Evolutionary conservation across 2,888 invertebrate species (phyloP), one percentile per base, ranked within the genome.

Genomic region (Netelia melanura): DNA sequence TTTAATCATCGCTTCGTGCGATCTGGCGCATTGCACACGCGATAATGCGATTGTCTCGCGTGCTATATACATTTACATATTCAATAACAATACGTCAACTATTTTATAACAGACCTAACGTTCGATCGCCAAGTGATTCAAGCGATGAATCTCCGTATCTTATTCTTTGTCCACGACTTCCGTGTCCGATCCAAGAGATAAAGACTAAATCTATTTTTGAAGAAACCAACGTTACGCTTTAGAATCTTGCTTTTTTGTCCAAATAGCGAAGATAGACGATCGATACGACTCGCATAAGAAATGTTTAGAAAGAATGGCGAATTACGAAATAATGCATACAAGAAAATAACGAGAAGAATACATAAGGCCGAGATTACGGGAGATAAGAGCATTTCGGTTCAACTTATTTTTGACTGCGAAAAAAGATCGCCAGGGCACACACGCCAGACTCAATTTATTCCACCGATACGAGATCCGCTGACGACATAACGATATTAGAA

Each of bases 1-100:
- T 17, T 43, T 52, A 64, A 79, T 30, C 30, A 64, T 21, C 64
- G 38, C 54, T 62, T 52, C 5, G 62, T 17, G 21, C 17, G 52
- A 71, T 64, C 52, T 67, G 38, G 11, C 43, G 23, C 10, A 58
- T 21, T 30, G n/a, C 58, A 21, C 25, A 52, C 25, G 3, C 21
- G 25, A 30, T 56, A 58, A 44, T 68, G 43, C 25, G 8, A 71
- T 54, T 64, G 9, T 48, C 58, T 5, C 30, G 30, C 30, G 68
- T 14, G 8, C 61, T 61, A 58, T 58, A 58, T 58, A 58, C 21
- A 17, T 21, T 58, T 58, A 1, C 10, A 17, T 52, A 68, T 78
- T 64, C 68, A 62, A 70, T 70, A 78, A 62, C 61, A 70, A 70
- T 48, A 52, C 61, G 61, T 78, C 77, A 61, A 11, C 44, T 61